A percentile compares a stretch with the other conserved stretches of the same genome.
Evolutionary conservation across 53 echinoderm and acorn worm genomes (phyloP).

Genomic region (Glandiceps talaboti): DNA sequence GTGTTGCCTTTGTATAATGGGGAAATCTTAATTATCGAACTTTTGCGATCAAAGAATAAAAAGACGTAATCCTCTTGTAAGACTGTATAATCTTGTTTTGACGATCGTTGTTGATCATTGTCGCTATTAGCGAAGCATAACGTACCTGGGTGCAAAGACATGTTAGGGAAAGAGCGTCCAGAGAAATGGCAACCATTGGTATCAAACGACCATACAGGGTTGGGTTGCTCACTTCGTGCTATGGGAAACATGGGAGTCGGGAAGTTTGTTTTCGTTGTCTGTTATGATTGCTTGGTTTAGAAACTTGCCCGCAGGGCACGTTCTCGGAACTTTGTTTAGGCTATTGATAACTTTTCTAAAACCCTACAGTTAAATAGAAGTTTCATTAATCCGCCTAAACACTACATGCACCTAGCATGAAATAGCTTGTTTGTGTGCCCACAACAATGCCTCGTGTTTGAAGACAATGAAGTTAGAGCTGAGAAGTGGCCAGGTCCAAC

Average conservation of each 20-base stretch:
- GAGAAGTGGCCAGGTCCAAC: not conserved
- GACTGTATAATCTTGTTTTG: not conserved
- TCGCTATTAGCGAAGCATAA: not conserved
- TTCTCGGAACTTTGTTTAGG: not conserved
- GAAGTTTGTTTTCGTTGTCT: not conserved
- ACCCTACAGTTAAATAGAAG: not conserved
- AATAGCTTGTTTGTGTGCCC: not conserved
- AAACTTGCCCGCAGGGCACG: not conserved
- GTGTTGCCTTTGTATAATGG: not conserved
- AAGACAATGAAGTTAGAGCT: not conserved
- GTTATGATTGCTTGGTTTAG: not conserved
- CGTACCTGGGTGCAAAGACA: not conserved
- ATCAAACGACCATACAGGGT: too few relatives aligned
- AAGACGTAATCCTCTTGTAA: not conserved
- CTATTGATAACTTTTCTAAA: not conserved
- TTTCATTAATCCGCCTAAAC: not conserved
- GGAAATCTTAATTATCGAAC: not conserved
- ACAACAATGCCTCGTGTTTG: not conserved
- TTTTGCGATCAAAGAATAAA: not conserved
- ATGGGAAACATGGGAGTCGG: not conserved
- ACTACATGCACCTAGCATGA: not conserved
- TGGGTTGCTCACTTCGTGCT: too few relatives aligned
- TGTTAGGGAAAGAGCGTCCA: not conserved
- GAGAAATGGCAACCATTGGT: too few relatives aligned
- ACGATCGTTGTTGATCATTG: not conserved